phyloP scores from a whole-genome alignment of 2,797 vertebrate species.

The Picus viridis region DNA sequence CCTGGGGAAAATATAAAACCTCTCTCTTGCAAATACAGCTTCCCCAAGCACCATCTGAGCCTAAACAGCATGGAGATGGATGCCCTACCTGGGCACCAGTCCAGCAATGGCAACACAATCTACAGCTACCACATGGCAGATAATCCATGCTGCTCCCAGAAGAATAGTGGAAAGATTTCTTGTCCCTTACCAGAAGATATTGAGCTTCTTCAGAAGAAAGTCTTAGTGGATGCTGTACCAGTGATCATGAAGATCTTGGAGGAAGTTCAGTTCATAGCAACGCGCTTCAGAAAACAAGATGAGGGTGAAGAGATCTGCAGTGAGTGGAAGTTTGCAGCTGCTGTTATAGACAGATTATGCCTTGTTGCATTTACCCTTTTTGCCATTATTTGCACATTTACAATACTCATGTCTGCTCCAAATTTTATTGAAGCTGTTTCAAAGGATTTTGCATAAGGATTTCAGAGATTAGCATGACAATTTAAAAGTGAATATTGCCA shows the following conservation, averaged over 20 bases:
- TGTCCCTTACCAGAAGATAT: slow-evolving; percentile 76
- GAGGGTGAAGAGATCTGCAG: slow-evolving; percentile 88
- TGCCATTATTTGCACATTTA: slow-evolving; percentile 92
- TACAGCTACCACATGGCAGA: slow-evolving; percentile 85
- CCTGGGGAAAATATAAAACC: slow-evolving; percentile 81
- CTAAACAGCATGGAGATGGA: slow-evolving; percentile 84
- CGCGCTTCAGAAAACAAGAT: slow-evolving; percentile 88
- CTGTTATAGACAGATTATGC: slow-evolving; percentile 91
- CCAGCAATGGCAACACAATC: slow-evolving; percentile 84
- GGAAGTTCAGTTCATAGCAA: slow-evolving; percentile 90
- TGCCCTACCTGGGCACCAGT: slow-evolving; percentile 77
- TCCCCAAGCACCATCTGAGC: slow-evolving; percentile 78
- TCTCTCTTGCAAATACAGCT: slow-evolving; percentile 67
- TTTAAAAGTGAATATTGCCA: slow-evolving; percentile 26
- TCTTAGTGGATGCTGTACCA: slow-evolving; percentile 78
- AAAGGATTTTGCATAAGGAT: slow-evolving; percentile 88
- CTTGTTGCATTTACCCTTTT: slow-evolving; percentile 93
- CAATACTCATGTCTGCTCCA: slow-evolving; percentile 92
- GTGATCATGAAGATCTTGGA: slow-evolving; percentile 87
- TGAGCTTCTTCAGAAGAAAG: slow-evolving; percentile 74
- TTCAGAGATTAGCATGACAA: not conserved
- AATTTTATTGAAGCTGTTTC: slow-evolving; percentile 94
- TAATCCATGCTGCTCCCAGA: slow-evolving; percentile 80
- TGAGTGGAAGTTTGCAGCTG: slow-evolving; percentile 94
- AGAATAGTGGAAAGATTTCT: slow-evolving; percentile 70